phyloP scores from a whole-genome alignment of 2,113 vertebrate species.

The Indicator indicator region DNA sequence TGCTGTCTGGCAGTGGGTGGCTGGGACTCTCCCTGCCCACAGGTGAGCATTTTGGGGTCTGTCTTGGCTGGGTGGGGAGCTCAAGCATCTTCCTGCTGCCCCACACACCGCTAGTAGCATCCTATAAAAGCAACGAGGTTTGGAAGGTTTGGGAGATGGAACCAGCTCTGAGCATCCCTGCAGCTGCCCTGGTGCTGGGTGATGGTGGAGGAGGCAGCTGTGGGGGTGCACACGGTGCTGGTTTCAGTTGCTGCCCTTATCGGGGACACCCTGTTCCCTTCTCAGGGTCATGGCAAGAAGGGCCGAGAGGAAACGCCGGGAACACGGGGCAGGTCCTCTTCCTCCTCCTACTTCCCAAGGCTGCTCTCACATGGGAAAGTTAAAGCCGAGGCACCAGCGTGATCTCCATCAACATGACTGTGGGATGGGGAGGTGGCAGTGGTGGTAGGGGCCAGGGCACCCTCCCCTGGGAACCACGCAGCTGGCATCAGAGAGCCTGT shows the following conservation, averaged over 20 bases:
- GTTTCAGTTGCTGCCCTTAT: neutral
- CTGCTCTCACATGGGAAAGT: neutral
- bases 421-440: neutral
- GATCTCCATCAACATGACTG: rapidly evolving
- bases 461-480: neutral
- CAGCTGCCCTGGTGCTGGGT: neutral
- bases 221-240: neutral
- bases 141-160: neutral
- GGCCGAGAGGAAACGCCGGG: neutral
- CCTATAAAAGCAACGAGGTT: neutral
- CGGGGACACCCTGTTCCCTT: neutral
- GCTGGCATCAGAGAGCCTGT: rapidly evolving
- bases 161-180: rapidly evolving
- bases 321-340: neutral
- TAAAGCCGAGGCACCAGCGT: neutral
- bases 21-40: neutral
- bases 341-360: constrained; percentile 33
- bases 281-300: neutral
- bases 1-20: rapidly evolving
- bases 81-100: neutral
- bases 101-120: rapidly evolving
- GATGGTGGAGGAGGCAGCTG: neutral
- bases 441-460: neutral
- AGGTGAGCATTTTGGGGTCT: neutral
- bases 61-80: neutral